These are phyloP conservation scores for Agonopterix heracliana DNA, from an alignment of 2,888 invertebrate genomes.

Conservation along the genomic window DNA sequence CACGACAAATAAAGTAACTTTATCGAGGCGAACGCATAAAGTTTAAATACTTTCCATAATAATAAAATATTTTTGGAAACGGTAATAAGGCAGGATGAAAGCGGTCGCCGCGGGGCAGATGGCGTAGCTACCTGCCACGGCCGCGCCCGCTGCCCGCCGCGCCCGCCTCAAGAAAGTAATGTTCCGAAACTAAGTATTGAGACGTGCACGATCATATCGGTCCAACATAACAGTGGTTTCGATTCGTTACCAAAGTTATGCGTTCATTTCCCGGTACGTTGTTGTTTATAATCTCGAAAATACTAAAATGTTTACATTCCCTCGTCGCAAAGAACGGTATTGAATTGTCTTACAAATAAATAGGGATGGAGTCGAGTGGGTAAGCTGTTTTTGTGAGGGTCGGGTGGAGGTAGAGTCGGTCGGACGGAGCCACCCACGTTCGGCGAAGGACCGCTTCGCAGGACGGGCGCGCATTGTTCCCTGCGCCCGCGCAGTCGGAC, in stretches of 20 bases:
- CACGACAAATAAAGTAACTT: conserved; percentile 65
- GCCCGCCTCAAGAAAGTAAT: conserved; percentile 46
- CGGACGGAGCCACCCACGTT: conserved; percentile 57
- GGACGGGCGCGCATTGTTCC: conserved; percentile 57
- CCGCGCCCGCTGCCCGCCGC: conserved; percentile 16
- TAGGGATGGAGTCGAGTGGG: conserved; percentile 29
- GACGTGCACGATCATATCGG: conserved; percentile 35
- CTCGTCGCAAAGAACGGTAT: conserved; percentile 13
- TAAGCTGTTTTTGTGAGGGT: conserved; percentile 29
- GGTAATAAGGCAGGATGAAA: conserved; percentile 67
- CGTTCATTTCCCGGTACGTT: conserved; percentile 4
- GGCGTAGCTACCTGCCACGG: conserved; percentile 58
- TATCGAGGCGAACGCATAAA: conserved; percentile 59
- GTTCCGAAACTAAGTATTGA: conserved; percentile 23
- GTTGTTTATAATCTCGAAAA: conserved; percentile 8
- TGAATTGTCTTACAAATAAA: conserved; percentile 26
- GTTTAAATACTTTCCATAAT: conserved; percentile 65
- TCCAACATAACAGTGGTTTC: conserved; percentile 24
- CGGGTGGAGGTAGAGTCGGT: conserved; percentile 26
- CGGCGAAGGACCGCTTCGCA: conserved; percentile 48
- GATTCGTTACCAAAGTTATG: conserved; percentile 35
- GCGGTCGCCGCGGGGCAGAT: conserved; percentile 67
- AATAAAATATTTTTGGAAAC: conserved; percentile 71
- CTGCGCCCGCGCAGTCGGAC: conserved; percentile 53
- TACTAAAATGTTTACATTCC: not conserved